phyloP scores from a whole-genome alignment of 2,888 invertebrate species.

The Lasius platythorax region DNA sequence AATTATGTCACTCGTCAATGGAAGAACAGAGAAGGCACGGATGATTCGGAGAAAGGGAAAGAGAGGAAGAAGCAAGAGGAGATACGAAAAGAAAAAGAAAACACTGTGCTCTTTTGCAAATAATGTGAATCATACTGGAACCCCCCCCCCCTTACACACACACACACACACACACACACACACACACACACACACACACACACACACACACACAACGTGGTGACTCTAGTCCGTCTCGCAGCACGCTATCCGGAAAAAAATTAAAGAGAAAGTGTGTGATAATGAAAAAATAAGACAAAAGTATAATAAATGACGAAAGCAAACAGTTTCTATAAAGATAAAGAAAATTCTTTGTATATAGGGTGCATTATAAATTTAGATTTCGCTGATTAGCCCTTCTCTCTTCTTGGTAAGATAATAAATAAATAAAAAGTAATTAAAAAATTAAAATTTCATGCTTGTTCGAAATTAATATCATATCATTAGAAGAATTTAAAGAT shows the following conservation, averaged over 20 bases:
- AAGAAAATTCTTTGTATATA: not conserved
- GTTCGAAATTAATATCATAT: not conserved
- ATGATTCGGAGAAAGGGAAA: conserved; percentile 53
- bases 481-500: not conserved
- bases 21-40: conserved; percentile 69
- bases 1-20: conserved; percentile 83
- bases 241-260: conserved; percentile 11
- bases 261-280: conserved; percentile 7
- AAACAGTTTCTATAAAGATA: conserved; percentile 14
- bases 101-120: conserved; percentile 71
- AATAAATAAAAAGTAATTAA: not conserved
- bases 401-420: not conserved
- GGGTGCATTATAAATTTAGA: not conserved
- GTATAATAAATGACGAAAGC: conserved; percentile 57
- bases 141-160: no score
- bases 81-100: conserved; percentile 50
- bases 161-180: no score
- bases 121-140: conserved; percentile 79
- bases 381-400: not conserved
- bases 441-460: not conserved
- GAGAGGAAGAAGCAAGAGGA: conserved; percentile 39
- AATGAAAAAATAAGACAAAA: conserved; percentile 32
- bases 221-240: conserved; percentile 57
- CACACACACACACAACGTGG: not conserved
- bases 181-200: no score